Evolutionary conservation across 2,797 vertebrate species (phyloP).

Genomic region (Zenarchopterus dispar): DNA sequence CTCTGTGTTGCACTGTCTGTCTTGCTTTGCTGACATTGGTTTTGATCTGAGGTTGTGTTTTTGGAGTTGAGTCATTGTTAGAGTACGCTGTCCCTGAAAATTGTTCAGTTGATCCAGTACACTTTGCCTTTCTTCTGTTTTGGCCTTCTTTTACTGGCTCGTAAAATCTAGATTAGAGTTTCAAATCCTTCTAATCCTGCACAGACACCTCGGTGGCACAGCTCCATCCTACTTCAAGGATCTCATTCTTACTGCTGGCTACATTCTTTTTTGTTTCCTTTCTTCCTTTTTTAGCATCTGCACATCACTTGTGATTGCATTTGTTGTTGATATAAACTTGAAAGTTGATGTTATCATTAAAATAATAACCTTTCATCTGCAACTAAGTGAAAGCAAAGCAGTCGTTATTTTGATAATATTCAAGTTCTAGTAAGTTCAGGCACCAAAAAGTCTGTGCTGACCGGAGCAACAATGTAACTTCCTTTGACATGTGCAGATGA

Average conservation of each 20-base stretch:
- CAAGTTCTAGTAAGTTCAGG: not conserved
- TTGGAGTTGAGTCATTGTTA: constrained; percentile 14
- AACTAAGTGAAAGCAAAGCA: constrained; percentile 15
- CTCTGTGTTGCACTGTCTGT: constrained; percentile 22
- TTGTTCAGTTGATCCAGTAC: not conserved
- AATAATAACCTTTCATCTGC: constrained; percentile 24
- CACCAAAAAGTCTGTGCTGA: constrained; percentile 19
- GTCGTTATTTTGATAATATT: not conserved
- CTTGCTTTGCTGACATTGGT: constrained; percentile 25
- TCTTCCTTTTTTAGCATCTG: too few relatives aligned
- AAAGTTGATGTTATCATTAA: constrained; percentile 17
- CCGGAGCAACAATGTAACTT: constrained; percentile 22
- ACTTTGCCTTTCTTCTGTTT: not conserved
- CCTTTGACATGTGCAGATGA: constrained; percentile 27
- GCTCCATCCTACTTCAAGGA: not conserved
- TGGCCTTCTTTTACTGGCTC: not conserved
- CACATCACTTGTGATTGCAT: too few relatives aligned
- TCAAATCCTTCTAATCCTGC: not conserved
- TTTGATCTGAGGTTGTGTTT: constrained; percentile 17
- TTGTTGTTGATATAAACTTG: not conserved
- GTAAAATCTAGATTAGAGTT: not conserved
- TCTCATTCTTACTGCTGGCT: not conserved
- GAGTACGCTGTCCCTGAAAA: constrained; percentile 6
- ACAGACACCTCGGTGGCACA: not conserved
- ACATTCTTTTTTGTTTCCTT: too few relatives aligned